Evolutionary conservation across 2,888 invertebrate genomes (phyloP), one percentile per base, ranked within the genome.

Genomic region (Acholoe squamosa): DNA sequence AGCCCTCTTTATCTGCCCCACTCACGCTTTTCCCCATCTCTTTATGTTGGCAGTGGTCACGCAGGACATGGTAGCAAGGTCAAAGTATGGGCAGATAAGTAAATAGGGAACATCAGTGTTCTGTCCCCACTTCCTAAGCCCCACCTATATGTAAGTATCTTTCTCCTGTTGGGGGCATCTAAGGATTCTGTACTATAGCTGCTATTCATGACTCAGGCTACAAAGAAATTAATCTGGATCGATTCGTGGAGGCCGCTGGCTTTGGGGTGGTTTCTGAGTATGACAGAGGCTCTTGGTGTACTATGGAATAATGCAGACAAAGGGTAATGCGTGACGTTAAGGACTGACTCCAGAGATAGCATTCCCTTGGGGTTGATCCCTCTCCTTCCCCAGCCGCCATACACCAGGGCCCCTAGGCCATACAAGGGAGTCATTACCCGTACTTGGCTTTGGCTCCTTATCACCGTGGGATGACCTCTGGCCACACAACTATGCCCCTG

Each of bases 21-120:
- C 71, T 71, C 71, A 71, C 71, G 71, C 31, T n/a, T 71, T 16
- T n/a, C 31, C 14, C 25, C 71, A 28, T 71, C 71, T 71, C 71
- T 71, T 71, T 71, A 71, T 28, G 31, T 7, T 16, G 28, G 71
- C 71, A 25, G 71, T 7, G 71, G 71, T 71, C 71, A 28, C 71
- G 71, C 71, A 71, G 71, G 71, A 71, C 71, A 71, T 71, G n/a
- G 71, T 14, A 28, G 14, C 71, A 71, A 71, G 71, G 71, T 71
- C 71, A 28, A 28, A 71, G 28, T 28, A 25, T 0, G 25, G 5
- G 31, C 28, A 25, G 71, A 71, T 71, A 71, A 71, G 71, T 25
- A 25, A 71, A 71, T 71, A 71, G 19, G 25, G 14, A 28, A 71
- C 25, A 71, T 61, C 61, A 61, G 22, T 28, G 71, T 25, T 28